These are phyloP conservation scores for Podiceps cristatus DNA, from an alignment of 2,113 vertebrate species.

Conservation along the genomic window DNA sequence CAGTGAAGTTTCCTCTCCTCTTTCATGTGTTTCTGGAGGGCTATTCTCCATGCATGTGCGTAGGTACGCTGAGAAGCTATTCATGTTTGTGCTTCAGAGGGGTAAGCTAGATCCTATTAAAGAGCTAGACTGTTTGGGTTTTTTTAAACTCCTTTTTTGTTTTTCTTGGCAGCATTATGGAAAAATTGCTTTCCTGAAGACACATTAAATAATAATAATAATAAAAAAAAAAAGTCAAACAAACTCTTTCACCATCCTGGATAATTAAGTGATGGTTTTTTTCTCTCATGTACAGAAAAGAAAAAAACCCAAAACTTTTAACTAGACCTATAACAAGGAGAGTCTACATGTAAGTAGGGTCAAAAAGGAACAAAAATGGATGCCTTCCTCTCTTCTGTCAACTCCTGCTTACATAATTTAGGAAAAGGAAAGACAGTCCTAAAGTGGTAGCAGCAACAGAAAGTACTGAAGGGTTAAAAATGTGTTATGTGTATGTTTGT, in stretches of 20 bases:
- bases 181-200: background rate
- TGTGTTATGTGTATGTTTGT: background rate
- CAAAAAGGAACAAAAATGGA: background rate
- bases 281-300: background rate
- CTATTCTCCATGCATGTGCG: background rate
- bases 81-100: background rate
- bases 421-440: background rate
- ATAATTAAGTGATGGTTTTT: background rate
- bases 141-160: background rate
- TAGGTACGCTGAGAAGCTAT: background rate
- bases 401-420: background rate
- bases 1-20: background rate
- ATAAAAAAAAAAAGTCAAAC: rapidly evolving
- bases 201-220: background rate
- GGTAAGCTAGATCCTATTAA: background rate
- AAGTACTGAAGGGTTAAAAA: background rate
- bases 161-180: background rate
- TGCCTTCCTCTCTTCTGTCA: background rate
- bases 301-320: background rate
- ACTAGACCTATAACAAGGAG: background rate
- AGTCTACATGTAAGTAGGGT: background rate
- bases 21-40: background rate
- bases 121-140: background rate
- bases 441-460: background rate
- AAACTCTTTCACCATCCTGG: background rate